phyloP scores from a whole-genome alignment of 2,888 invertebrate species.

The Holacanthella duospinosa region DNA sequence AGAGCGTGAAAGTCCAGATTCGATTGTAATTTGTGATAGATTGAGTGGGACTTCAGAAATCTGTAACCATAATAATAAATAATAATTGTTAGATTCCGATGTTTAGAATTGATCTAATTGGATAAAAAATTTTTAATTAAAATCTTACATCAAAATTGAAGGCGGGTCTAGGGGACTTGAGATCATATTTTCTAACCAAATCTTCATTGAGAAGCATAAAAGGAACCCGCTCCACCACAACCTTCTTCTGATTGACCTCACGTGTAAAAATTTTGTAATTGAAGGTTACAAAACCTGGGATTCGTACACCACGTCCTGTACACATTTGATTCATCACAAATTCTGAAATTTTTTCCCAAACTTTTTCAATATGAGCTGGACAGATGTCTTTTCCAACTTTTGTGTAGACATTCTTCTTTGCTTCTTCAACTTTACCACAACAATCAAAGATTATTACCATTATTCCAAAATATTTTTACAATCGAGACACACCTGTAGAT shows the following conservation, averaged over 20 bases:
- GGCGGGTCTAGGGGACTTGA: constrained; percentile 23
- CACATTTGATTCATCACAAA: constrained; percentile 26
- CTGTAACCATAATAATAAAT: constrained; percentile 13
- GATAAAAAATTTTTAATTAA: too few species aligned
- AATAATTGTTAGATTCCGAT: not conserved
- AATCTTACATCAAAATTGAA: constrained; percentile 29
- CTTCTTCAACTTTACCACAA: constrained; percentile 28
- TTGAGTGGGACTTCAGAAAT: constrained; percentile 28
- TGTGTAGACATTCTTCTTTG: constrained; percentile 22
- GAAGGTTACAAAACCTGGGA: constrained; percentile 22
- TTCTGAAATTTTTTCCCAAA: constrained; percentile 27
- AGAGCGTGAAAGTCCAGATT: constrained; percentile 20
- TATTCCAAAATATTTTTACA: not conserved
- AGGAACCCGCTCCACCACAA: constrained; percentile 28
- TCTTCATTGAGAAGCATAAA: constrained; percentile 24
- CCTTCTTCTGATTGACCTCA: constrained; percentile 20
- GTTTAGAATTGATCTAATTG: too few species aligned
- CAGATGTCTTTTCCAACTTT: constrained; percentile 27
- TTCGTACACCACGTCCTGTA: constrained; percentile 25
- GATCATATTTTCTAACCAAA: constrained; percentile 23
- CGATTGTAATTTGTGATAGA: constrained; percentile 22
- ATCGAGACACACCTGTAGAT: too few species aligned
- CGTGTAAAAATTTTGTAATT: constrained; percentile 25
- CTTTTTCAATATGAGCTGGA: constrained; percentile 26
- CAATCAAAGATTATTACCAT: constrained; percentile 29